Conservation (phyloP, 2,797 vertebrate genomes). For the Diplodus puntazzo region DNA sequence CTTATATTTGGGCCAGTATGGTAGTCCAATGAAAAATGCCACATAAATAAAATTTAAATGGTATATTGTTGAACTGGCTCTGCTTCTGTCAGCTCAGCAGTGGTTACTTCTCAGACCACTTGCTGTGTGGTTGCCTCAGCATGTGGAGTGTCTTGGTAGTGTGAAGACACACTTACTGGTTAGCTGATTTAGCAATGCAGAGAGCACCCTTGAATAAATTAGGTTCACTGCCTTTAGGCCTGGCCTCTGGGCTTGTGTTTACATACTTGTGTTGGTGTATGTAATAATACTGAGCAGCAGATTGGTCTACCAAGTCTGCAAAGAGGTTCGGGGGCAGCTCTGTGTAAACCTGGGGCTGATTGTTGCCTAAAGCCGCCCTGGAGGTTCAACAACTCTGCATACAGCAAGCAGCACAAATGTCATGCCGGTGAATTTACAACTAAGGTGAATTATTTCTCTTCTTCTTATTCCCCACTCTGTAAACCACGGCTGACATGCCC, state of each 20-base stretch:
- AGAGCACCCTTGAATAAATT: constrained; percentile 25
- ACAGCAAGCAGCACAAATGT: constrained; percentile 2
- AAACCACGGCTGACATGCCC: constrained; percentile 13
- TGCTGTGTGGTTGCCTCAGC: neutral
- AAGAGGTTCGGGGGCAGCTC: constrained; percentile 14
- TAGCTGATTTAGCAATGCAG: constrained; percentile 23
- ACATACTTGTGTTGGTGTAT: constrained; percentile 17
- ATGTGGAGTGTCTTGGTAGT: neutral
- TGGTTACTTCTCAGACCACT: neutral
- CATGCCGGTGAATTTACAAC: constrained; percentile 13
- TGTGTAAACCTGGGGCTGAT: constrained; percentile 19
- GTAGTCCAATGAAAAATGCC: neutral
- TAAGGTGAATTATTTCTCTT: constrained; percentile 18
- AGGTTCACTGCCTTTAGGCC: constrained; percentile 27
- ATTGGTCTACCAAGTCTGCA: constrained; percentile 14
- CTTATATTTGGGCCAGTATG: neutral
- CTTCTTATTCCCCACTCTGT: neutral
- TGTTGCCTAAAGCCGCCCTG: constrained; percentile 39
- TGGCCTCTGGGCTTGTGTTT: constrained; percentile 38
- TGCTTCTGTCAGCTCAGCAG: neutral
- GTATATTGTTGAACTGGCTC: no score
- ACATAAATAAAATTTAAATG: no score
- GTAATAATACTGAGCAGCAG: constrained; percentile 17
- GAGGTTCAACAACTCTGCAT: constrained; percentile 17
- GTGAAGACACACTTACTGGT: constrained; percentile 17